phyloP scores from a whole-genome alignment of 2,797 vertebrate genomes.

The Novumbra hubbsi region DNA sequence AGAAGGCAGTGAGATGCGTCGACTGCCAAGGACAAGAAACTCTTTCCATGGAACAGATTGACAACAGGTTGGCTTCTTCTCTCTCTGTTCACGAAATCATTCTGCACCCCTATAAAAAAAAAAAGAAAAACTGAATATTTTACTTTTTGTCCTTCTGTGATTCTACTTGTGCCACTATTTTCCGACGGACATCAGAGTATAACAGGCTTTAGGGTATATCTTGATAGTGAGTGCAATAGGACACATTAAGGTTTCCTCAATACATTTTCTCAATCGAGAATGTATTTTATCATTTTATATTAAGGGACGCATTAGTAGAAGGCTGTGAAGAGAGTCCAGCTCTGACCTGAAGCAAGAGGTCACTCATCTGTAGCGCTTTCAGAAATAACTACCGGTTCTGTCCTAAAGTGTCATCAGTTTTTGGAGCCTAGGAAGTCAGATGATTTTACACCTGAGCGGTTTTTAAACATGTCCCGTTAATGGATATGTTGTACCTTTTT shows the following conservation, averaged over 20 bases:
- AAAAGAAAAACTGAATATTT: constrained; percentile 21
- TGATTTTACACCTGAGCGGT: constrained; percentile 52
- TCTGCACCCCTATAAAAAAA: constrained; percentile 9
- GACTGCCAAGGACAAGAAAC: constrained; percentile 9
- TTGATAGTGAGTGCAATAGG: constrained; percentile 26
- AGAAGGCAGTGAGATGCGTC: constrained; percentile 8
- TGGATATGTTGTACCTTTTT: constrained; percentile 64
- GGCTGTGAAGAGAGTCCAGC: neutral
- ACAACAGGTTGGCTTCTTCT: constrained; percentile 41
- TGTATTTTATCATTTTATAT: constrained; percentile 23
- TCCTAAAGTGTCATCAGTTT: constrained; percentile 21
- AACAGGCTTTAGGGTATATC: constrained; percentile 25
- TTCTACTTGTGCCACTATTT: constrained; percentile 19
- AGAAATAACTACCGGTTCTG: neutral
- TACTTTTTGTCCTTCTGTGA: neutral
- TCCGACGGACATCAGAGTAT: constrained; percentile 26
- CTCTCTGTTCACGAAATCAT: constrained; percentile 12
- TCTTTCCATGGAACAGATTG: constrained; percentile 45
- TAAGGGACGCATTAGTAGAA: neutral
- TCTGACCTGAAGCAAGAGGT: neutral
- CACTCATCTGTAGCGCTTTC: neutral
- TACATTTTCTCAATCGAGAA: constrained; percentile 35
- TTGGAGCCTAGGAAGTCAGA: constrained; percentile 12
- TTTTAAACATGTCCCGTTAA: constrained; percentile 49
- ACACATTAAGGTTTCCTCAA: constrained; percentile 22